Conservation (phyloP, 2,113 vertebrate species). For the Spilogale gracilis region DNA sequence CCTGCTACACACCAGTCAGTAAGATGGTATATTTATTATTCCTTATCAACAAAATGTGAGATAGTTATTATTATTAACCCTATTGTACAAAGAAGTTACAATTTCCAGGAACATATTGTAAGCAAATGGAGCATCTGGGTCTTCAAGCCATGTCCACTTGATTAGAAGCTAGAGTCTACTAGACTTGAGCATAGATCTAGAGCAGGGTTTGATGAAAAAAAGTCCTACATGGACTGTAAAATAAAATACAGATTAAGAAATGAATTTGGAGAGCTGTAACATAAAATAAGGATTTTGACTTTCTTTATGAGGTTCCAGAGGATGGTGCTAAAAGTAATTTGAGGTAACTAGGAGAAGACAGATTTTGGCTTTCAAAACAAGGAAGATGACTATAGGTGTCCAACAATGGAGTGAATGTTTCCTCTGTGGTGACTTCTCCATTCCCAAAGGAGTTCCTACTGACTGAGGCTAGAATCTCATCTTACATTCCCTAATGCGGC, state of each 20-base stretch:
- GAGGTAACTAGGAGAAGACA: background rate
- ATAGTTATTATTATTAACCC: background rate
- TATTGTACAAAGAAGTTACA: background rate
- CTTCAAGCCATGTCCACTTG: background rate
- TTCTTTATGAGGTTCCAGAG: background rate
- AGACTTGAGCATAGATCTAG: background rate
- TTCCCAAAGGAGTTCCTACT: background rate
- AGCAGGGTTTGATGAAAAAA: background rate
- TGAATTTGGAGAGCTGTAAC: background rate
- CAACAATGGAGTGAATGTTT: background rate
- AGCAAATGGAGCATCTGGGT: background rate
- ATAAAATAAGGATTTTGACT: background rate
- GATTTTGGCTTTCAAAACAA: background rate
- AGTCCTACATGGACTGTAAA: background rate
- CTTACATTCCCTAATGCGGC: rapidly evolving
- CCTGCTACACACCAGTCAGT: background rate
- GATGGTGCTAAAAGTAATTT: background rate
- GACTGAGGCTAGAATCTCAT: background rate
- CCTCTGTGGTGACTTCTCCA: background rate
- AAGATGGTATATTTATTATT: background rate
- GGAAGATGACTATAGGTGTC: background rate
- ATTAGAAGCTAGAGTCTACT: background rate
- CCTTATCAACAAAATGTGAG: background rate
- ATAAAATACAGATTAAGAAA: background rate
- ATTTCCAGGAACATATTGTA: background rate